These are phyloP conservation scores for Trichopoda pennipes DNA, from an alignment of 2,888 invertebrate species.

Conservation along the genomic window DNA sequence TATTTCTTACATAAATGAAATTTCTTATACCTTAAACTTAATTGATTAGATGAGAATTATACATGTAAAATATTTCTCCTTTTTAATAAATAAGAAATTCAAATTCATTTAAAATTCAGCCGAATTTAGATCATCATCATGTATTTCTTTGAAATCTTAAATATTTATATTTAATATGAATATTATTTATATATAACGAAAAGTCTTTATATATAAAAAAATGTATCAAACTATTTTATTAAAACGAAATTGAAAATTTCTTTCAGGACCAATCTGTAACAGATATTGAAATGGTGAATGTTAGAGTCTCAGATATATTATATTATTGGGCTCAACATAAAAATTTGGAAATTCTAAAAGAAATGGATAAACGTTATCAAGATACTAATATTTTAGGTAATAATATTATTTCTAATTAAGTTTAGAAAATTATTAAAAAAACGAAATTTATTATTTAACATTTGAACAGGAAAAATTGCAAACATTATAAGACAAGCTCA, in stretches of 20 bases:
- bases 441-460: not conserved
- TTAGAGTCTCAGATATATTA: conserved; percentile 77
- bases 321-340: conserved; percentile 77
- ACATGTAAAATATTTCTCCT: no score
- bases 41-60: no score
- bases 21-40: no score
- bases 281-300: conserved; percentile 74
- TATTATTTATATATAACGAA: no score
- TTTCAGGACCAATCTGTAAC: conserved; percentile 71
- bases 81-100: no score
- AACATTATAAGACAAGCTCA: conserved; percentile 79
- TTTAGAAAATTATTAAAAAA: not conserved
- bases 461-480: conserved; percentile 77
- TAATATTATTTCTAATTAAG: not conserved
- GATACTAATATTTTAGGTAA: conserved; percentile 79
- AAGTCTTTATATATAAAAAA: no score
- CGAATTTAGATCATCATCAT: no score
- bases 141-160: no score
- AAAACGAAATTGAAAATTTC: not conserved
- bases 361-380: conserved; percentile 77
- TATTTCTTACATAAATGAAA: no score
- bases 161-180: no score
- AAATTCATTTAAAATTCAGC: no score
- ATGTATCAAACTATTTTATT: no score
- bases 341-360: conserved; percentile 76